Conservation (phyloP, 2,113 vertebrate genomes). For the Clinocottus analis region DNA sequence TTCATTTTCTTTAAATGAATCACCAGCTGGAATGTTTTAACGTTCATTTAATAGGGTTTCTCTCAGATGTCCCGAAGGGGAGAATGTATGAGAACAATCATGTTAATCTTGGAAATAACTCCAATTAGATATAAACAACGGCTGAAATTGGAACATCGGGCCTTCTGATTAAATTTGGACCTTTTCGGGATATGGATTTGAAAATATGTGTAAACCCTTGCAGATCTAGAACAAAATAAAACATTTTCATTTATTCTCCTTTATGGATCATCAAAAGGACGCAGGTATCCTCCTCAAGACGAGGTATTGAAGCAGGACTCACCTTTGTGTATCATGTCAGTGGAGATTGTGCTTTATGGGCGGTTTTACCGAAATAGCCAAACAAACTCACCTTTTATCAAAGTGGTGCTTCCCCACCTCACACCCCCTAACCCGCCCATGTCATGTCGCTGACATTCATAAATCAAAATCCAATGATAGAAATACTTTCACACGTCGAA, state of each 20-base stretch:
- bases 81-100: background rate
- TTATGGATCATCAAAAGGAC: slow-evolving; percentile 1
- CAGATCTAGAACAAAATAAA: background rate
- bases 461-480: background rate
- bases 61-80: background rate
- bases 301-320: background rate
- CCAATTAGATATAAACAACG: background rate
- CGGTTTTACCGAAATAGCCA: no score
- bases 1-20: background rate
- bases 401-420: background rate
- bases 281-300: background rate
- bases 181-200: background rate
- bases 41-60: background rate
- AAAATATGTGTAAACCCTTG: background rate
- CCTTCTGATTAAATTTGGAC: background rate
- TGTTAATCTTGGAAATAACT: background rate
- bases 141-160: background rate
- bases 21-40: background rate
- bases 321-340: background rate
- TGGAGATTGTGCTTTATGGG: background rate
- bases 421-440: no score
- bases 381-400: background rate
- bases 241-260: background rate
- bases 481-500: background rate
- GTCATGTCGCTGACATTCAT: background rate